Conservation (phyloP, 2,888 invertebrate genomes). For the Drosophila ezoana region DNA sequence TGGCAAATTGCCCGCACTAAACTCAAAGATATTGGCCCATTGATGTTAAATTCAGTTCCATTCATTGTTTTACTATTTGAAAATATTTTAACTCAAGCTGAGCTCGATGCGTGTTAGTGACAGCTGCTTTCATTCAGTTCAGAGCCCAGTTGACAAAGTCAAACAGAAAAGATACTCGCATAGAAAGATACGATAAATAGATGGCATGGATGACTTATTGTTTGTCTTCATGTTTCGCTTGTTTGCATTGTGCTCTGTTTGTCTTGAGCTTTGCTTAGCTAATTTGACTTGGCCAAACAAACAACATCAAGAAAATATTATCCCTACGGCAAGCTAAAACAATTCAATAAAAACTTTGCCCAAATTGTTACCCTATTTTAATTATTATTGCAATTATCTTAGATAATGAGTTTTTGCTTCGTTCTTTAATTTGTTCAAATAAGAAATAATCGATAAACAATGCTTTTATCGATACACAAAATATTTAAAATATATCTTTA, state of each 20-base stretch:
- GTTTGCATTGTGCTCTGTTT: constrained; percentile 29
- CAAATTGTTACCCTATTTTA: neutral
- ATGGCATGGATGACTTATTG: constrained; percentile 30
- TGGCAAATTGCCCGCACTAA: constrained; percentile 47
- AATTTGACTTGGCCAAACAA: constrained; percentile 45
- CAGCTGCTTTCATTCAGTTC: constrained; percentile 39
- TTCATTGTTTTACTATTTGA: constrained; percentile 58
- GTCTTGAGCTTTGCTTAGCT: constrained; percentile 36
- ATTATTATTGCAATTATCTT: neutral
- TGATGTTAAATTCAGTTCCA: constrained; percentile 56
- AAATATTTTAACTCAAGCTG: constrained; percentile 62
- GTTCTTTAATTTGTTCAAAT: neutral
- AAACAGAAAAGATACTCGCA: constrained; percentile 32
- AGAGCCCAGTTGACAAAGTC: constrained; percentile 29
- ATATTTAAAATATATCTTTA: too few species aligned
- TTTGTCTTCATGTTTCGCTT: constrained; percentile 47
- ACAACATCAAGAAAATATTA: constrained; percentile 42
- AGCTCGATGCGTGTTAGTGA: constrained; percentile 34
- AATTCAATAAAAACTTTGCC: neutral
- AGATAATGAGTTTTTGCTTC: neutral
- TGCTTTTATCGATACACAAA: too few species aligned
- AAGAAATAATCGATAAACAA: too few species aligned
- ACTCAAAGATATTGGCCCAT: constrained; percentile 20
- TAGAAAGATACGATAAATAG: neutral
- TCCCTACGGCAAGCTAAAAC: neutral